These are phyloP conservation scores for Moxostoma hubbsi DNA, from an alignment of 2,797 vertebrate species.

Conservation along the genomic window DNA sequence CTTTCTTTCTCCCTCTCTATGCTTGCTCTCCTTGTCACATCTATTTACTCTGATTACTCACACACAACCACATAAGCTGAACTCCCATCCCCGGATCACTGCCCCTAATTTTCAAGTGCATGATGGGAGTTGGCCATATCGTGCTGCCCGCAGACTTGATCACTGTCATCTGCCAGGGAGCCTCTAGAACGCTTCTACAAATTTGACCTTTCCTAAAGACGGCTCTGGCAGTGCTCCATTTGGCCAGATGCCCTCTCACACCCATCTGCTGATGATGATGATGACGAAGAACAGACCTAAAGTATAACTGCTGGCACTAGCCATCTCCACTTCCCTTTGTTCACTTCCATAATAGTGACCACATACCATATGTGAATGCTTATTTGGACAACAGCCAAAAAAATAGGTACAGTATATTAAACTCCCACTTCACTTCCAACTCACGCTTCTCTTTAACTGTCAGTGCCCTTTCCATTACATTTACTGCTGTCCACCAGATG, in stretches of 20 bases:
- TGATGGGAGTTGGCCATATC: slow-evolving; percentile 41
- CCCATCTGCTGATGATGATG: neutral
- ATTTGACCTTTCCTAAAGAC: slow-evolving; percentile 50
- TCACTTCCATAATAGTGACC: slow-evolving; percentile 9
- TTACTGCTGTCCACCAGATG: neutral
- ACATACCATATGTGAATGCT: slow-evolving; percentile 16
- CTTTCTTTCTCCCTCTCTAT: slow-evolving; percentile 42
- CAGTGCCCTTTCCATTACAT: slow-evolving; percentile 5
- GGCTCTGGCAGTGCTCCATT: neutral
- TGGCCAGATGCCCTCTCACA: neutral
- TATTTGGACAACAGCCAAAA: slow-evolving; percentile 24
- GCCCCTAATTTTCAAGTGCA: slow-evolving; percentile 37
- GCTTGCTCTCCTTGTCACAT: slow-evolving; percentile 72
- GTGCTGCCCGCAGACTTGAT: slow-evolving; percentile 35
- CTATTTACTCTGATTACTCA: slow-evolving; percentile 46
- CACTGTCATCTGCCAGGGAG: slow-evolving; percentile 22
- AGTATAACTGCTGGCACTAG: slow-evolving; percentile 8
- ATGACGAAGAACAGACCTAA: neutral
- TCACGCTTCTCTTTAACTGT: slow-evolving; percentile 24
- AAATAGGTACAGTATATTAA: slow-evolving; percentile 16
- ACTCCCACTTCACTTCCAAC: slow-evolving; percentile 17
- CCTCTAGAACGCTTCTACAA: slow-evolving; percentile 40
- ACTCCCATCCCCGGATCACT: slow-evolving; percentile 6
- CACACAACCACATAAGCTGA: slow-evolving; percentile 53
- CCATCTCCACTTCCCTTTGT: slow-evolving; percentile 27